Conservation (phyloP, 2,113 vertebrate genomes). For the Planiliza haematocheilus region DNA sequence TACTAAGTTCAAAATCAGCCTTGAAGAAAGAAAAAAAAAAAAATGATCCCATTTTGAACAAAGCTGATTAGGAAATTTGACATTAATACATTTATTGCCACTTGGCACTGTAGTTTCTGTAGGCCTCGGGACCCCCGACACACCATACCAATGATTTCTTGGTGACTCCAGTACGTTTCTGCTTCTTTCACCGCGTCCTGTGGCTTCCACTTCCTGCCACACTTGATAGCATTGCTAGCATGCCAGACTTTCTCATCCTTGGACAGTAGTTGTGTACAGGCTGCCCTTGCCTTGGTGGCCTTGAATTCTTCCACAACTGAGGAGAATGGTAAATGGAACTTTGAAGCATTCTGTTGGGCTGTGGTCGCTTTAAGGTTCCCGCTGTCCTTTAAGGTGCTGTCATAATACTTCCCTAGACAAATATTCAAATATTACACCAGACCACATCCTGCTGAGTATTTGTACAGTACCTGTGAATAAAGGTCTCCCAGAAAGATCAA, state of each 20-base stretch:
- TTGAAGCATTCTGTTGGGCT: too few species aligned
- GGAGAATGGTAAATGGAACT: neutral
- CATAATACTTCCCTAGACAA: too few species aligned
- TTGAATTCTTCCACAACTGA: neutral
- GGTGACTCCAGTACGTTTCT: neutral
- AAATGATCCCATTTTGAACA: too few species aligned
- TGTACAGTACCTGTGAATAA: constrained; percentile 52
- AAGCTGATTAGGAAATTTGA: too few species aligned
- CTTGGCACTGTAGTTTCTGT: too few species aligned
- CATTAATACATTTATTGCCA: too few species aligned
- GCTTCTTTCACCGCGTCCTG: too few species aligned
- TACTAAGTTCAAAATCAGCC: too few species aligned
- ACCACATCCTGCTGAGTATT: constrained; percentile 73
- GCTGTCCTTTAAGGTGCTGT: too few species aligned
- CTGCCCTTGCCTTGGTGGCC: neutral
- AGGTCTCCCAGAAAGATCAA: constrained; percentile 27
- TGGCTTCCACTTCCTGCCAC: neutral
- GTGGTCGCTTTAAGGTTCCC: too few species aligned
- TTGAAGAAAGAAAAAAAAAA: too few species aligned
- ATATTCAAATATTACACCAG: too few species aligned
- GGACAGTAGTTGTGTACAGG: neutral
- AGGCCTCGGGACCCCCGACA: neutral
- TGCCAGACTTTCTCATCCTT: neutral
- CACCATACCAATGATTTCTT: neutral
- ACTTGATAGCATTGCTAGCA: neutral